Percentiles rank a stretch among this genome's conserved stretches.
phyloP scores from a whole-genome alignment of 1,140 invertebrate genomes.

The Nephotettix cincticeps region DNA sequence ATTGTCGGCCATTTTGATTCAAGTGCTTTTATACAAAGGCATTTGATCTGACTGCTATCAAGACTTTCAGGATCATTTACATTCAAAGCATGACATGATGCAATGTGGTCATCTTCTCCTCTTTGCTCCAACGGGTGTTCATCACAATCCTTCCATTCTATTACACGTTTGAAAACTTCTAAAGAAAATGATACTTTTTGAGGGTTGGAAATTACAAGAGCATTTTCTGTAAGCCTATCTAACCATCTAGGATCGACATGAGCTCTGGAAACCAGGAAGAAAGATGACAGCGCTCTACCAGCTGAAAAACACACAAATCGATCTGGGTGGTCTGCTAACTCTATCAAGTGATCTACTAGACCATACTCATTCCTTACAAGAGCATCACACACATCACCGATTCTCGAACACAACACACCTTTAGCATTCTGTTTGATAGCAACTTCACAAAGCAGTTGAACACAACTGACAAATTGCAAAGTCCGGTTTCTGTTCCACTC shows the following conservation, averaged over 20 bases:
- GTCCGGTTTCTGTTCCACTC: constrained; percentile 71
- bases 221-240: constrained; percentile 59
- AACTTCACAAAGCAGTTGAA: constrained; percentile 80
- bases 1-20: constrained; percentile 79
- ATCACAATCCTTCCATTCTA: constrained; percentile 83
- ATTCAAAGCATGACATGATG: constrained; percentile 62
- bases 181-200: constrained; percentile 77
- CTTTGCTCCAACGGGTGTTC: constrained; percentile 77
- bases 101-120: constrained; percentile 35
- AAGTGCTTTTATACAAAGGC: constrained; percentile 78
- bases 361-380: constrained; percentile 76
- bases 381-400: constrained; percentile 76
- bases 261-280: constrained; percentile 79
- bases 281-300: constrained; percentile 74
- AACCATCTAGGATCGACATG: constrained; percentile 75
- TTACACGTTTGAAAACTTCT: constrained; percentile 79
- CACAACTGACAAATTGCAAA: constrained; percentile 74
- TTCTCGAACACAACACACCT: constrained; percentile 74
- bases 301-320: constrained; percentile 79
- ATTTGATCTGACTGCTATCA: constrained; percentile 76
- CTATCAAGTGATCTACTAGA: constrained; percentile 79
- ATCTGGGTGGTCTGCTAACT: constrained; percentile 72
- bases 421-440: constrained; percentile 79
- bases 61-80: constrained; percentile 75
- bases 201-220: constrained; percentile 61